These are phyloP conservation scores for Sinonovacula constricta DNA, from an alignment of 1,140 invertebrate species.

Conservation along the genomic window DNA sequence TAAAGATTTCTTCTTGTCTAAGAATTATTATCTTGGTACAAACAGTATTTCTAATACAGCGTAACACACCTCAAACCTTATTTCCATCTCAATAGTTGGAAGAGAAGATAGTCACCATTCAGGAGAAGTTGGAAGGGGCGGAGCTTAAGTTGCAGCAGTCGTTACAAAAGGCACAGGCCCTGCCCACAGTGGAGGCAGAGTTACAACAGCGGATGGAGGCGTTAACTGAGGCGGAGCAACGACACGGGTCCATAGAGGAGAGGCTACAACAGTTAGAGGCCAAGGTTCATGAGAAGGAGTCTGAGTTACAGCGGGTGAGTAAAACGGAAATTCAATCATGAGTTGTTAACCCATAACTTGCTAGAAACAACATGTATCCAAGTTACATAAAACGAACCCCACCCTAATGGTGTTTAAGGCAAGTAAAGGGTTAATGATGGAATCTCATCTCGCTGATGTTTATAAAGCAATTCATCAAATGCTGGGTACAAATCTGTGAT, in stretches of 20 bases:
- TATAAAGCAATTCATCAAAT: no score
- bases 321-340: no score
- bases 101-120: conserved; percentile 96
- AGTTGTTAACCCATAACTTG: no score
- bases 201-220: conserved; percentile 97
- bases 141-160: conserved; percentile 85
- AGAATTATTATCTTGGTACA: no score
- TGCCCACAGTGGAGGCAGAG: conserved; percentile 98
- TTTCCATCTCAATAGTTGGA: conserved; percentile 78
- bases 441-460: no score
- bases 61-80: not conserved
- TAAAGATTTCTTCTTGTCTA: no score
- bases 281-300: conserved; percentile 96
- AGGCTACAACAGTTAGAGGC: conserved; percentile 94
- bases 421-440: no score
- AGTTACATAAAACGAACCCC: no score
- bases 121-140: conserved; percentile 97
- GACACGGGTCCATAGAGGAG: conserved; percentile 97
- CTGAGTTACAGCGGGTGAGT: conserved; percentile 85
- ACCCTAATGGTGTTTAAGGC: no score
- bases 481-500: no score
- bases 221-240: conserved; percentile 96
- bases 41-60: no score
- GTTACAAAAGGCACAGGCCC: conserved; percentile 85
- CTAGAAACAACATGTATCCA: no score